Evolutionary conservation across 2,888 invertebrate species (phyloP), one percentile per base, ranked within the genome.

Genomic region (Eilema caniola): DNA sequence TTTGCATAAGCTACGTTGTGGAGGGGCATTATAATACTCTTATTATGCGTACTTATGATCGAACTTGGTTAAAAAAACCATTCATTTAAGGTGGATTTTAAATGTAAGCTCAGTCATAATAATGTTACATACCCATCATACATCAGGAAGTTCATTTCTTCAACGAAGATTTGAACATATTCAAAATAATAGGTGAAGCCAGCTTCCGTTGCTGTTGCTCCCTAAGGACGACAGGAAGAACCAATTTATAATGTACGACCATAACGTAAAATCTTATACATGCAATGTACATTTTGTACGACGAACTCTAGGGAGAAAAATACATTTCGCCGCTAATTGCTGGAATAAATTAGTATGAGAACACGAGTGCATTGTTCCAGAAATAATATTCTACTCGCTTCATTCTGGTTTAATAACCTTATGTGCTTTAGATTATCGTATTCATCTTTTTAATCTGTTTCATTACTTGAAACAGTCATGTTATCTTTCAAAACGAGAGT

Each of bases 191-290:
- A 72, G 70, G 70, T 47, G 73, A 25, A 68, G 64, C 64, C 67
- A 76, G 72, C 80, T 77, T 74, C 75, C 71, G 69, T 62, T 76
- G 56, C 73, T 70, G 67, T 65, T 69, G 62, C 47, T 73, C 82
- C 83, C 74, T 23, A 53, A 76, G 81, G 80, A 73, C 56, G 60
- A 37, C n/a, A 57, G 75, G 66, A 75, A 76, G 82, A 83, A 70
- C 78, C 73, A 78, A 80, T 82, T 83, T 83, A 83, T 83, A 78
- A 84, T 82, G 80, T 67, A 80, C 59, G 69, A 76, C 74, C 66
- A 78, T 78, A 78, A 74, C 65, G 76, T 75, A 78, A 76, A 80
- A 82, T 84, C 80, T 79, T 75, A 65, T 70, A 71, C 70, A 60
- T 72, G 72, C 71, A 70, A 63, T 78, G 76, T 77, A 73, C 76